A percentile compares a stretch with the other conserved stretches of the same genome.
Conservation (phyloP, 2,797 vertebrate species). For the Cottoperca gobio region DNA sequence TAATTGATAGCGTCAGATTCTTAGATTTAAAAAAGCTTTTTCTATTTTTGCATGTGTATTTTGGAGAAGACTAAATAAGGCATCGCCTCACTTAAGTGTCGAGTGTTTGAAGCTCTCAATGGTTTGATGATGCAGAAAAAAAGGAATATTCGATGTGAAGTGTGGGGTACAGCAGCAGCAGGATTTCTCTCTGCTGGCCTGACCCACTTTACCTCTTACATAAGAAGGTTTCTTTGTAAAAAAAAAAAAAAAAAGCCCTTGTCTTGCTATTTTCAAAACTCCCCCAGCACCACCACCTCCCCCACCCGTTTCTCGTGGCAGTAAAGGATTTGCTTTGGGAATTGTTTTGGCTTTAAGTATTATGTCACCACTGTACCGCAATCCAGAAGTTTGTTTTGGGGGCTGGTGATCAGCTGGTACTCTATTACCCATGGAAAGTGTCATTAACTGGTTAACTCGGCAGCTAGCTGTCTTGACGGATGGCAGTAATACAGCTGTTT, state of each 20-base stretch:
- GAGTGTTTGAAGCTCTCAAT: constrained; percentile 24
- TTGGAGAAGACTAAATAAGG: constrained; percentile 36
- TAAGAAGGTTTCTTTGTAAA: constrained; percentile 67
- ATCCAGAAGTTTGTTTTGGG: constrained; percentile 32
- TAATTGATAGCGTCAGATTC: constrained; percentile 7
- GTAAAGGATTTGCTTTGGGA: constrained; percentile 40
- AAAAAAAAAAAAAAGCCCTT: constrained; percentile 39
- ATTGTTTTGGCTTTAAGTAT: constrained; percentile 49
- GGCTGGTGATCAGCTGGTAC: constrained; percentile 29
- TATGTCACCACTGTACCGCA: constrained; percentile 27
- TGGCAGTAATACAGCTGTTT: constrained; percentile 31
- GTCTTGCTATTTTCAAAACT: constrained; percentile 57
- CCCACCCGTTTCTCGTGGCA: constrained; percentile 33
- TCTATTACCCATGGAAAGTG: constrained; percentile 25
- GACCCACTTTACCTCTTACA: constrained; percentile 76
- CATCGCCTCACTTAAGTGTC: constrained; percentile 6
- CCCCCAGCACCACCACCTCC: constrained; percentile 9
- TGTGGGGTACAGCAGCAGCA: constrained; percentile 55
- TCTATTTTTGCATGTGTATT: constrained; percentile 42
- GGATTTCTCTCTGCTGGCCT: constrained; percentile 62
- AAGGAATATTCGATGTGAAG: constrained; percentile 52
- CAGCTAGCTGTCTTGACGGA: constrained; percentile 42
- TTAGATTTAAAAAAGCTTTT: background rate
- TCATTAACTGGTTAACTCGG: constrained; percentile 24
- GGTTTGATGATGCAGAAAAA: constrained; percentile 52